Base-by-base conservation (phyloP, 1,140 invertebrate genomes). In the Aphelenchoides fujianensis region DNA sequence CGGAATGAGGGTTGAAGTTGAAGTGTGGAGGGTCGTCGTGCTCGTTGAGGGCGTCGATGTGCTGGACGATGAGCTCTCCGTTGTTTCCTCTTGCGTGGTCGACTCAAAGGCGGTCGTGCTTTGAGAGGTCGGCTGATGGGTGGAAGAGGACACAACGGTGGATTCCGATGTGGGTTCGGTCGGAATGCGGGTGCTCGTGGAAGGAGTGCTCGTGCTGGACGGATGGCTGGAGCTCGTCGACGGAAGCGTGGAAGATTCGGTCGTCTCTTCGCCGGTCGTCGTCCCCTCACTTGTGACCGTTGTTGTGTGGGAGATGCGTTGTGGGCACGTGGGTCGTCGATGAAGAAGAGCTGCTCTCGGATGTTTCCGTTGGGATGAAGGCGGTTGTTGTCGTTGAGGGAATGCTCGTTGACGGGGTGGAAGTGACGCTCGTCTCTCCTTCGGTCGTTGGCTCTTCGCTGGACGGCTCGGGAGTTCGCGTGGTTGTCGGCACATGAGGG, bases 281-380 rank as follows among this genome's bases (percentile, higher is more conserved):
- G n/a, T n/a, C n/a, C n/a, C n/a, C n/a, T n/a, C n/a, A n/a, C n/a
- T n/a, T n/a, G n/a, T n/a, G n/a, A n/a, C n/a, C n/a, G n/a, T n/a
- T n/a, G n/a, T n/a, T n/a, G n/a, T n/a, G n/a, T n/a, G n/a, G n/a
- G n/a, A n/a, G n/a, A n/a, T n/a, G n/a, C n/a, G n/a, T 48, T 12
- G 41, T 48, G 12, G 41, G 41, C 41, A 48, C 12, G 12, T 48
- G 12, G 23, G 41, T 48, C 23, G 41, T 48, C 23, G 41, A 12
- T 48, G 12, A n/a, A n/a, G n/a, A n/a, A n/a, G n/a, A n/a, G n/a
- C n/a, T n/a, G n/a, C n/a, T 12, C 41, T 48, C 41, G 41, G 41
- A 12, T 48, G 55, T 59, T 59, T 59, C 55, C 12, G 55, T 59
- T 59, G 55, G 55, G 34, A 59, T 59, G 5, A 19, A 7, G 23